These are phyloP conservation scores for Pangasius krempfi DNA, from an alignment of 2,797 vertebrate genomes.

Conservation along the genomic window DNA sequence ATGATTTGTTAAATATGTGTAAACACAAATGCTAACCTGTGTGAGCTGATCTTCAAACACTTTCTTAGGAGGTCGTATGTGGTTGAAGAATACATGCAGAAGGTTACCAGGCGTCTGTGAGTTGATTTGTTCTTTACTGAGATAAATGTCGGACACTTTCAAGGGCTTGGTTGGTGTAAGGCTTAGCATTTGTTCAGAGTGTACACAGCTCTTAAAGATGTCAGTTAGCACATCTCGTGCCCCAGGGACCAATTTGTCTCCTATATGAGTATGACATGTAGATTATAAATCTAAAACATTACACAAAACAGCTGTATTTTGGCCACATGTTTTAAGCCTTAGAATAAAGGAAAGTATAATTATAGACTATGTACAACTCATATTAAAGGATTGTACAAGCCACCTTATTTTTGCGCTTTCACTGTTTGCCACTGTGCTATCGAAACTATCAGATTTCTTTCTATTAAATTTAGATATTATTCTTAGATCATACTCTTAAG, in stretches of 20 bases:
- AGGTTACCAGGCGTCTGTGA: slow-evolving; percentile 94
- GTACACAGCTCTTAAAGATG: slow-evolving; percentile 95
- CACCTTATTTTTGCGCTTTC: neutral
- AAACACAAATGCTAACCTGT: slow-evolving; percentile 76
- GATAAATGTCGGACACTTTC: slow-evolving; percentile 94
- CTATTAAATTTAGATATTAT: neutral
- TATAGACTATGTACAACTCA: neutral
- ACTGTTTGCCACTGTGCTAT: neutral
- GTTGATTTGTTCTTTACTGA: slow-evolving; percentile 98
- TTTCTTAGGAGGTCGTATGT: slow-evolving; percentile 94
- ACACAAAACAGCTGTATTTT: neutral
- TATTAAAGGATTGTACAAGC: neutral
- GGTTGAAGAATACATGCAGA: slow-evolving; percentile 93
- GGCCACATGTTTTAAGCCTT: neutral
- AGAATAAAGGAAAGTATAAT: neutral
- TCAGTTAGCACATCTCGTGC: slow-evolving; percentile 92
- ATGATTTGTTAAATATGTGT: neutral
- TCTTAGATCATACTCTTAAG: neutral
- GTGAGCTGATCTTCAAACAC: slow-evolving; percentile 96
- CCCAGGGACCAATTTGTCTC: slow-evolving; percentile 89
- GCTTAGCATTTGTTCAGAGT: slow-evolving; percentile 94
- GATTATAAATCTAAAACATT: neutral
- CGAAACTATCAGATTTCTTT: neutral
- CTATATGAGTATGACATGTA: slow-evolving; percentile 62
- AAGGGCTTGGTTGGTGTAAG: slow-evolving; percentile 88